Conservation (phyloP, 2,113 vertebrate genomes). For the Cepphus grylle region DNA sequence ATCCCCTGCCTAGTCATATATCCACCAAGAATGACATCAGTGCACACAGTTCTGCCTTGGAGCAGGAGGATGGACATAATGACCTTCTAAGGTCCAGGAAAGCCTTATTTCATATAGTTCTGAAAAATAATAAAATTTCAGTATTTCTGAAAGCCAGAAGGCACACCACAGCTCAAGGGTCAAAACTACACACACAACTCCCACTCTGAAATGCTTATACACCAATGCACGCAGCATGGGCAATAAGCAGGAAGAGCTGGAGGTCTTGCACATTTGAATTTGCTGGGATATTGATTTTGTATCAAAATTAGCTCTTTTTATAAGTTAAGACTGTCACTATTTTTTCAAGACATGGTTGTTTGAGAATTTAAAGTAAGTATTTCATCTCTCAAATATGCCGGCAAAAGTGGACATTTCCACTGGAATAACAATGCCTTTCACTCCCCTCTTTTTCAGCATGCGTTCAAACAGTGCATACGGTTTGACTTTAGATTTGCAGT, state of each 20-base stretch:
- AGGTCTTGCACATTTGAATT: accelerated
- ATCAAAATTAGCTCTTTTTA: not conserved
- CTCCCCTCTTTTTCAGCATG: not conserved
- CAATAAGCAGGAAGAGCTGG: too few relatives aligned
- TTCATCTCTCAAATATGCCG: not conserved
- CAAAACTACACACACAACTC: too few relatives aligned
- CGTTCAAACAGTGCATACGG: not conserved
- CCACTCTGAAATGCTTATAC: too few relatives aligned
- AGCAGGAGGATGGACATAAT: not conserved
- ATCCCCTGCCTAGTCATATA: too few relatives aligned
- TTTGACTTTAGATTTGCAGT: accelerated
- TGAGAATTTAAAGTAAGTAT: not conserved
- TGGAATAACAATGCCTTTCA: not conserved
- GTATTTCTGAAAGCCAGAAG: too few relatives aligned
- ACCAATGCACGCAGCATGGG: too few relatives aligned
- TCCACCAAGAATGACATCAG: not conserved
- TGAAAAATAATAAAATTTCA: not conserved
- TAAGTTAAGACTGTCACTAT: not conserved
- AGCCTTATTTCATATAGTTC: not conserved
- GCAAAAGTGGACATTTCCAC: not conserved
- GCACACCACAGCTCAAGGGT: too few relatives aligned
- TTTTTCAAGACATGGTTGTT: not conserved
- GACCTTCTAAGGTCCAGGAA: accelerated
- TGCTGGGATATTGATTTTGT: not conserved
- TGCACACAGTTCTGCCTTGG: not conserved